Percentiles rank a stretch among this genome's conserved stretches.
phyloP scores from a whole-genome alignment of 30 jellyfish, hydroid and myxozoan species.

The Hydra vulgaris region DNA sequence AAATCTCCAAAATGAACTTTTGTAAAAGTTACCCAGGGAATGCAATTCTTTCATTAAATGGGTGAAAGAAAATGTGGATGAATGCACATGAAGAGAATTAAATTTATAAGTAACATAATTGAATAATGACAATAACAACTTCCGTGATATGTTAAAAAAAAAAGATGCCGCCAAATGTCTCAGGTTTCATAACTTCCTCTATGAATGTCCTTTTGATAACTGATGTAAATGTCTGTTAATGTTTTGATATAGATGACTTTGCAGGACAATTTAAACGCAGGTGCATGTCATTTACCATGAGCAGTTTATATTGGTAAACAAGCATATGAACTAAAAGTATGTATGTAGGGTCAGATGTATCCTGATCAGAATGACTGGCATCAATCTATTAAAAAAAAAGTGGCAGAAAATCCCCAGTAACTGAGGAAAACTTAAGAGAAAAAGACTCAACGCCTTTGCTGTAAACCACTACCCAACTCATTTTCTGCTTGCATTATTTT shows the following conservation, averaged over 20 bases:
- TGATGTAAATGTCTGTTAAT: background rate
- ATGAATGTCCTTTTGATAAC: background rate
- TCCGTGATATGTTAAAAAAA: background rate
- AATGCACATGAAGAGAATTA: background rate
- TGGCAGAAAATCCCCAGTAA: background rate
- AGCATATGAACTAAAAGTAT: background rate
- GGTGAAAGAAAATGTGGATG: background rate
- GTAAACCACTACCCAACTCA: conserved; percentile 41
- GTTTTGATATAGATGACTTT: background rate
- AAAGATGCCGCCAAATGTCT: background rate
- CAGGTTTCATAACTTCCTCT: background rate
- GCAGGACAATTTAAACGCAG: background rate
- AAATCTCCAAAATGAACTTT: too few species aligned
- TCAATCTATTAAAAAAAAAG: background rate
- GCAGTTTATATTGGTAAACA: background rate
- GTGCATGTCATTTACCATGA: background rate
- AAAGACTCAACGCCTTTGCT: conserved; percentile 27
- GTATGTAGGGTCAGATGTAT: background rate
- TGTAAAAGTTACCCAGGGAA: background rate
- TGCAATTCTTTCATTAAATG: background rate
- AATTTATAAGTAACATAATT: background rate
- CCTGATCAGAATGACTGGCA: background rate
- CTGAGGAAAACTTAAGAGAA: background rate
- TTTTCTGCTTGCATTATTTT: conserved; percentile 82
- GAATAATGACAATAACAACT: background rate